phyloP scores from a whole-genome alignment of 1,140 invertebrate genomes.

The Cephus cinctus region DNA sequence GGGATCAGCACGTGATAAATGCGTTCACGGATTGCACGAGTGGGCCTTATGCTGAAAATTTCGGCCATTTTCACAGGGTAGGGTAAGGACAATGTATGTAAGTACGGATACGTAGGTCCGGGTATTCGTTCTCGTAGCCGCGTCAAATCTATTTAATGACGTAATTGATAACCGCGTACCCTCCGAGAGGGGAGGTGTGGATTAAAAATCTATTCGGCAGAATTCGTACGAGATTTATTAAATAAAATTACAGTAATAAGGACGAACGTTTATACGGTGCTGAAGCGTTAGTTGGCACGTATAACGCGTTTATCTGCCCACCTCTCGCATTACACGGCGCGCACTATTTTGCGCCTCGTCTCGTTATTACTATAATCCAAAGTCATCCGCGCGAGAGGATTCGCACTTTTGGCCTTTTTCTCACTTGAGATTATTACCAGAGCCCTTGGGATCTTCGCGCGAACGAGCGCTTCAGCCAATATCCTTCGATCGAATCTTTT shows the following conservation, averaged over 20 bases:
- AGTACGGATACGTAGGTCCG: no score
- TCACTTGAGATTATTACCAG: conserved; percentile 8
- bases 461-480: no score
- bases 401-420: conserved; percentile 1
- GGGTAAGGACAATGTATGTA: no score
- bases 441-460: no score
- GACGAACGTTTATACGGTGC: conserved; percentile 14
- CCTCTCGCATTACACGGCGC: conserved; percentile 13
- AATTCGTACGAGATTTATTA: conserved; percentile 31
- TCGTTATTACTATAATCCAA: conserved; percentile 23
- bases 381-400: conserved; percentile 4
- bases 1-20: no score
- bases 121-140: no score
- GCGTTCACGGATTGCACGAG: no score
- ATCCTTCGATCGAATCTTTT: no score
- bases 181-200: neutral
- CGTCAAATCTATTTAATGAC: conserved; percentile 20
- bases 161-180: conserved; percentile 22
- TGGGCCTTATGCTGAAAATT: no score
- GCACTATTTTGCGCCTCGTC: conserved; percentile 10
- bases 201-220: conserved; percentile 33
- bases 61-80: no score
- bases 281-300: neutral
- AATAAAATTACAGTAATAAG: conserved; percentile 35
- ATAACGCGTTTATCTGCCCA: conserved; percentile 7